Conservation (phyloP, 37 sponge, comb jelly and placozoan genomes). For the Mnemiopsis leidyi region DNA sequence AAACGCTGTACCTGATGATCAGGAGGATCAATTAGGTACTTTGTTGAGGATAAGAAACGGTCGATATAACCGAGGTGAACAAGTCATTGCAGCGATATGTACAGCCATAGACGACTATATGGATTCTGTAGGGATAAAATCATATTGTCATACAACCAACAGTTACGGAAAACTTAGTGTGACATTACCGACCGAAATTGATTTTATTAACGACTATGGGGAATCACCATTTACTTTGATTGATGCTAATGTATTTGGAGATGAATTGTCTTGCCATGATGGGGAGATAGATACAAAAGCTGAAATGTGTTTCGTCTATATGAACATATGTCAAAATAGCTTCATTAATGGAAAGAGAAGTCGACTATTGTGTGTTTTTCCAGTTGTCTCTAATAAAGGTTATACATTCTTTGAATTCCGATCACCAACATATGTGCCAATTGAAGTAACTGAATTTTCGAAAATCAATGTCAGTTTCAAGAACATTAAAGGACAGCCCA, state of each 20-base stretch:
- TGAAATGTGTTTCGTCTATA: neutral
- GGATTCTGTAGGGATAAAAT: neutral
- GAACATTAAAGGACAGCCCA: neutral
- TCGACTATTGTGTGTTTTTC: neutral
- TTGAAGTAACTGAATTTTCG: constrained; percentile 30
- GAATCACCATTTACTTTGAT: neutral
- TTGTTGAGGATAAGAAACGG: neutral
- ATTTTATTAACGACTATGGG: neutral
- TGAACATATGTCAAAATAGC: constrained; percentile 1
- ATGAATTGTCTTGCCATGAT: neutral
- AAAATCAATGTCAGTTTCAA: neutral
- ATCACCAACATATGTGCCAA: neutral
- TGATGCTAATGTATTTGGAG: neutral
- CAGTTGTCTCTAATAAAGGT: neutral
- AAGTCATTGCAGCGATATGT: neutral
- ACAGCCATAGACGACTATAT: neutral
- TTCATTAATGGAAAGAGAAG: neutral
- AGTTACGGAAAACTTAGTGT: neutral
- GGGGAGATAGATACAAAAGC: neutral
- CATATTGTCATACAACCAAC: neutral
- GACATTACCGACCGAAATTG: neutral
- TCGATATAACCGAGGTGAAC: neutral
- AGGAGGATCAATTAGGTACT: neutral
- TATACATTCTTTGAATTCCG: neutral
- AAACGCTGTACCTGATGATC: neutral